Evolutionary conservation across 2,113 vertebrate genomes (phyloP), one percentile per base, ranked within the genome.

Genomic region (Bungarus multicinctus): DNA sequence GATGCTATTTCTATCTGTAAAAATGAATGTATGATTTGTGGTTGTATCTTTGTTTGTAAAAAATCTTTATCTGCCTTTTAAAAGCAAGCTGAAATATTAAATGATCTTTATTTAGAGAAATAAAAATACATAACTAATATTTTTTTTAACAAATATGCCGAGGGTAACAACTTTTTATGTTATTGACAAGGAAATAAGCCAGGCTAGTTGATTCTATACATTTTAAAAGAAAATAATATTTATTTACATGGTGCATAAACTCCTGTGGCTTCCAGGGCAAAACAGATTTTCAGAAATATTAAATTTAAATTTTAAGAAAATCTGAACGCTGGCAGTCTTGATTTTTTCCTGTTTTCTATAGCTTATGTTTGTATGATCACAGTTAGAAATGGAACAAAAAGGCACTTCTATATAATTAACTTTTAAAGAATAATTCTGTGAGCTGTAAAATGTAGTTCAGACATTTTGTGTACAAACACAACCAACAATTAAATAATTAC

Each of bases 121-220:
- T 8, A 93, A 92, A 45, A 92, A 92, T 85, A 81, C 34, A 39
- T 22, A 81, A 81, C n/a, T 74, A 89, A 30, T 85, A 81, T 45
- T 30, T 52, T 57, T 57, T n/a, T 10, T 23, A 8, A 50, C 47
- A 22, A 27, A 55, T 81, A 55, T 47, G 87, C 43, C 50, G 22
- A 58, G 11, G 1, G 57, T 16, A 50, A 47, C 16, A 27, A 50
- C 45, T 34, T 22, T 39, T 22, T 4, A 30, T 43, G 58, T 64
- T 58, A 45, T 86, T 87, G 54, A 2, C 12, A 43, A 30, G 22
- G 18, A 22, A 88, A 43, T 34, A 69, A 60, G 18, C 20, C 58
- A 22, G 2, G 3, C 58, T 50, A 52, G 12, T 90, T 93, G 30
- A 64, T 22, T 39, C 2, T 52, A 43, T 25, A 57, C 53, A 85